Conservation (phyloP, 2,888 invertebrate genomes). For the Hirtodrosophila histrioides region DNA sequence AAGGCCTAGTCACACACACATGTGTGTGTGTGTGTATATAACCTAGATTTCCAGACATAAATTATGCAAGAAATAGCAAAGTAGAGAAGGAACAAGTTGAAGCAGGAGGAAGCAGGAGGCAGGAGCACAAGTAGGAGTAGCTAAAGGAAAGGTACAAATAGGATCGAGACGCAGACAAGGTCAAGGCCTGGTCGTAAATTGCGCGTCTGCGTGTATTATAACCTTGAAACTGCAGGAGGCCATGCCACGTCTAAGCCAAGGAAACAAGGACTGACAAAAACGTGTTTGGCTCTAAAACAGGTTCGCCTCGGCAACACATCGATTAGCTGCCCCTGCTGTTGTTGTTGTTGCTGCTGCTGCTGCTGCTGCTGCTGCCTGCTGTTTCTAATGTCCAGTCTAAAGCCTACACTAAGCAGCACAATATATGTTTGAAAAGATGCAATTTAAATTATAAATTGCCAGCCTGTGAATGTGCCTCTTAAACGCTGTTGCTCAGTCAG, state of each 20-base stretch:
- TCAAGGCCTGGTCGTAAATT: conserved; percentile 45
- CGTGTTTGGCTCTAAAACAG: conserved; percentile 21
- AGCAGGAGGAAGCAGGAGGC: not conserved
- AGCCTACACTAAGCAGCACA: conserved; percentile 22
- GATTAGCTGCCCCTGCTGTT: not conserved
- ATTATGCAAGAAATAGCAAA: conserved; percentile 73
- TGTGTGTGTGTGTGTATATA: conserved; percentile 52
- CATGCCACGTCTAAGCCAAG: conserved; percentile 18
- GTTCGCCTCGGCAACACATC: no score
- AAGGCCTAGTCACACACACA: conserved; percentile 46
- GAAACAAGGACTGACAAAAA: conserved; percentile 20
- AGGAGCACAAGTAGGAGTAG: conserved; percentile 10
- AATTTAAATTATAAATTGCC: no score
- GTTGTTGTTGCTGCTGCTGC: not conserved
- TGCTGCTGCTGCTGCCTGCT: not conserved
- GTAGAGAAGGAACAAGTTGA: conserved; percentile 24
- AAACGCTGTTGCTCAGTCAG: not conserved
- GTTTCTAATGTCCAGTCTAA: conserved; percentile 24
- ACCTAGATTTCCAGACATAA: conserved; percentile 77
- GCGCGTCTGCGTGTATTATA: conserved; percentile 44
- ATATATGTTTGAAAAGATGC: no score
- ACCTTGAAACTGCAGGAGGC: conserved; percentile 54
- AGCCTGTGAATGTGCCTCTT: no score
- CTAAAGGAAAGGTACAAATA: conserved; percentile 20
- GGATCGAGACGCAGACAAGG: conserved; percentile 46